These are phyloP conservation scores for Macropodus opercularis DNA, from an alignment of 2,797 vertebrate species.

Conservation along the genomic window DNA sequence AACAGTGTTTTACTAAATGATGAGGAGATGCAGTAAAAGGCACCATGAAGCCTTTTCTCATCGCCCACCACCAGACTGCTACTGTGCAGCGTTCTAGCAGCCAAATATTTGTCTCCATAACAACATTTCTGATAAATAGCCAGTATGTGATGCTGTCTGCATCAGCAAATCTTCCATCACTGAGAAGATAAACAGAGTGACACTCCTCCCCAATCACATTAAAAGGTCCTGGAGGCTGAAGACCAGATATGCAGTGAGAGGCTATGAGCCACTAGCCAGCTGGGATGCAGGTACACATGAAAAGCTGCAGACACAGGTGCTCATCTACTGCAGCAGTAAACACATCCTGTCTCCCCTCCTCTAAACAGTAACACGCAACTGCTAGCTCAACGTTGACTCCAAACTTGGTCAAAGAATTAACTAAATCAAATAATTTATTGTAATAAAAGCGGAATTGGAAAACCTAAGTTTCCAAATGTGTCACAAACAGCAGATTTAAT, in stretches of 20 bases:
- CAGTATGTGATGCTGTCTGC: conserved; percentile 7
- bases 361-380: conserved; percentile 13
- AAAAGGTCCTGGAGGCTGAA: conserved; percentile 10
- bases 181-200: conserved; percentile 49
- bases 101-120: conserved; percentile 67
- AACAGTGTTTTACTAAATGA: neutral
- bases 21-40: conserved; percentile 11
- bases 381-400: neutral
- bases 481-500: conserved; percentile 12
- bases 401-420: too few relatives aligned
- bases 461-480: conserved; percentile 8
- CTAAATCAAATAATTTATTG: neutral
- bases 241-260: too few relatives aligned
- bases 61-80: conserved; percentile 18
- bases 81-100: conserved; percentile 9
- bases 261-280: conserved; percentile 15
- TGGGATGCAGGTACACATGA: conserved; percentile 21
- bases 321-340: neutral
- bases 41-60: conserved; percentile 6
- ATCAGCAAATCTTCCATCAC: conserved; percentile 38
- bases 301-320: conserved; percentile 20
- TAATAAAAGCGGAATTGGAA: conserved; percentile 29
- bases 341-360: neutral
- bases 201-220: conserved; percentile 6
- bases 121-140: conserved; percentile 39